A percentile compares a stretch with the other conserved stretches of the same genome.
Evolutionary conservation across 1,140 invertebrate species (phyloP).

Genomic region (Dysdera silvatica): DNA sequence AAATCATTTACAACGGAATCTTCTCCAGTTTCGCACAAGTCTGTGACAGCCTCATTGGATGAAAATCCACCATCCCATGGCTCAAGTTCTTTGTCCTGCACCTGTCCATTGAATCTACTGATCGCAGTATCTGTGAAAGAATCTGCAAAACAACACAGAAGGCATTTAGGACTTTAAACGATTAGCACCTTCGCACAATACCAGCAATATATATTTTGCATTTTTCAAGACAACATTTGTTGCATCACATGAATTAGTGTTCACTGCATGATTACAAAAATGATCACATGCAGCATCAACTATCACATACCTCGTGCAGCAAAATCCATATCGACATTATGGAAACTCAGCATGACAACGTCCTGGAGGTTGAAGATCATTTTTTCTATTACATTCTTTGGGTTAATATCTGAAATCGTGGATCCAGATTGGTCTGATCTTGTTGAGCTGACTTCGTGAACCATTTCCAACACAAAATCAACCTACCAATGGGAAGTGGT

Average conservation of each 20-base stretch:
- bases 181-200: neutral
- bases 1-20: no score
- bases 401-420: slow-evolving; percentile 41
- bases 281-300: slow-evolving; percentile 2
- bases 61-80: slow-evolving; percentile 63
- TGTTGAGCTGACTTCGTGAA: slow-evolving; percentile 65
- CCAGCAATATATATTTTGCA: neutral
- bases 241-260: neutral
- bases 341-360: slow-evolving; percentile 66
- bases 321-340: slow-evolving; percentile 78
- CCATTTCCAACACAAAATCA: slow-evolving; percentile 74
- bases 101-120: slow-evolving; percentile 55
- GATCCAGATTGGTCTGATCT: slow-evolving; percentile 48
- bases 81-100: slow-evolving; percentile 72
- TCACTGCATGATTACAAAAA: slow-evolving; percentile 14
- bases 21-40: neutral
- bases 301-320: slow-evolving; percentile 58
- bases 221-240: neutral
- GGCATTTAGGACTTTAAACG: neutral
- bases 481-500: slow-evolving; percentile 44
- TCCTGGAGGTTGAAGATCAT: slow-evolving; percentile 75
- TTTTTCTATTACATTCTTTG: slow-evolving; percentile 62
- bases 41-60: slow-evolving; percentile 53
- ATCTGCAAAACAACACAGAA: slow-evolving; percentile 34
- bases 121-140: slow-evolving; percentile 66